Conservation (phyloP, 2,888 invertebrate genomes). For the Noctua fimbriata region DNA sequence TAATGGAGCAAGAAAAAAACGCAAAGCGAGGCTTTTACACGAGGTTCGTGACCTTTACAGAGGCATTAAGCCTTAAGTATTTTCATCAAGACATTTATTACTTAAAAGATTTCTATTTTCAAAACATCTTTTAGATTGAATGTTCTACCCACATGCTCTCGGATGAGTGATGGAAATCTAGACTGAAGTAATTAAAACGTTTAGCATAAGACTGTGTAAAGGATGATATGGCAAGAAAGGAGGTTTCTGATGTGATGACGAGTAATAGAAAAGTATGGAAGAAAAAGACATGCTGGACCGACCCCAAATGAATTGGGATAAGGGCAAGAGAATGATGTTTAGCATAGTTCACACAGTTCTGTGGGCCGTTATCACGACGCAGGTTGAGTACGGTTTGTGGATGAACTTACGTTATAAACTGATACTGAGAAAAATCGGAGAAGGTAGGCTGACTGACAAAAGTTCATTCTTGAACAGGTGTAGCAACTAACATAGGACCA, state of each 20-base stretch:
- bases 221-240: no score
- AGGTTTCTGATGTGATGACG: no score
- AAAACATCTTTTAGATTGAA: conserved; percentile 24
- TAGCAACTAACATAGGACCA: not conserved
- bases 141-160: not conserved
- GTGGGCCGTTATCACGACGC: no score
- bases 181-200: not conserved
- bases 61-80: conserved; percentile 39
- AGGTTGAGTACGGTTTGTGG: not conserved
- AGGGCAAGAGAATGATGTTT: no score
- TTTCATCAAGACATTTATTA: conserved; percentile 35
- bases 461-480: not conserved
- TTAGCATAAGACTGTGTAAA: no score
- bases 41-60: conserved; percentile 41
- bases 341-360: no score
- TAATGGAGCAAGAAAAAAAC: conserved; percentile 50
- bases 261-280: no score
- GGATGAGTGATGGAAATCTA: conserved; percentile 16
- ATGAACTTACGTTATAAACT: not conserved
- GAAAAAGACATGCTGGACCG: no score
- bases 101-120: conserved; percentile 10
- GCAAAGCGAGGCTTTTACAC: conserved; percentile 37
- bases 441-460: not conserved
- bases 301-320: no score
- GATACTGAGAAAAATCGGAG: conserved; percentile 4